Percentiles rank a stretch among this genome's conserved stretches.
These are phyloP conservation scores for Pardosa pseudoannulata DNA, from an alignment of 2,888 invertebrate genomes.

Conservation along the genomic window DNA sequence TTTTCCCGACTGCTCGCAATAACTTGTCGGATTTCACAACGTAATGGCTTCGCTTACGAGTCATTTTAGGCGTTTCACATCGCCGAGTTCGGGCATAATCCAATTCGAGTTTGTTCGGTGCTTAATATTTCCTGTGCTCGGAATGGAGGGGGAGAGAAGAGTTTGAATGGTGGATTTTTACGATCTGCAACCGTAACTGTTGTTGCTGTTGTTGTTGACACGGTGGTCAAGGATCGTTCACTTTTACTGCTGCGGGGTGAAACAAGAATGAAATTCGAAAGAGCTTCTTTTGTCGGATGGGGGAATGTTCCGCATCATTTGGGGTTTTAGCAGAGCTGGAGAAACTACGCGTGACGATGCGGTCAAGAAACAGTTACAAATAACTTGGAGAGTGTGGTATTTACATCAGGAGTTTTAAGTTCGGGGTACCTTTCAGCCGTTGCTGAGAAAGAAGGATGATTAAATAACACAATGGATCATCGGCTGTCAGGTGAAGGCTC, in stretches of 20 bases:
- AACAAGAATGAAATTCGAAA: background rate
- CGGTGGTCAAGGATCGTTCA: constrained; percentile 55
- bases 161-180: constrained; percentile 31
- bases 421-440: no score
- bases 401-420: background rate
- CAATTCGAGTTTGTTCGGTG: constrained; percentile 25
- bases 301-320: background rate
- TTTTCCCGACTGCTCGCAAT: background rate
- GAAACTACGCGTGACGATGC: background rate
- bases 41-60: constrained; percentile 23
- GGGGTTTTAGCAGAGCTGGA: background rate
- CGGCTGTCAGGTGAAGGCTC: no score
- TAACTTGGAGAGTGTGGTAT: background rate
- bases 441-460: no score
- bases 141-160: background rate
- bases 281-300: background rate
- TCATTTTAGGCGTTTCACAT: constrained; percentile 31
- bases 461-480: no score
- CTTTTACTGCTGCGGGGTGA: constrained; percentile 9
- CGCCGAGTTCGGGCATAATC: constrained; percentile 1
- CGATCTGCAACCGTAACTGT: constrained; percentile 34
- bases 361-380: background rate
- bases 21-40: constrained; percentile 26
- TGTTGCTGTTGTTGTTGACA: constrained; percentile 60
- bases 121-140: constrained; percentile 32